Evolutionary conservation across 1,140 invertebrate species (phyloP).

Genomic region (Drosophila equinoxialis): DNA sequence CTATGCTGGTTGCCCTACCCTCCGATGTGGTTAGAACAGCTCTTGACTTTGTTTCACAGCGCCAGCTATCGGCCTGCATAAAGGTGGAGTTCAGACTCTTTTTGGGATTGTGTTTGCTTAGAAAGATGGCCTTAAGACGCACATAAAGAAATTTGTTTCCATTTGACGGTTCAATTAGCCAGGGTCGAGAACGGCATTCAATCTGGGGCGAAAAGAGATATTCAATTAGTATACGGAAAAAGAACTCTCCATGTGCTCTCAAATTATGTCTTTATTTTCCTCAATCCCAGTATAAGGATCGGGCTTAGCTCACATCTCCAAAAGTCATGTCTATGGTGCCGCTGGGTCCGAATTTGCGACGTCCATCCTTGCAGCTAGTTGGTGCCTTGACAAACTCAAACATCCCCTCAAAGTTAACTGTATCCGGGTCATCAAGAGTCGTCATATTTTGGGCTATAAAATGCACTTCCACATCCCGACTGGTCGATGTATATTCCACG

Average conservation of each 20-base stretch:
- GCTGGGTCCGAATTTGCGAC: slow-evolving; percentile 88
- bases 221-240: background rate
- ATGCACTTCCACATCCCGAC: slow-evolving; percentile 90
- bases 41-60: slow-evolving; percentile 79
- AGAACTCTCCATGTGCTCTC: background rate
- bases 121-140: slow-evolving; percentile 76
- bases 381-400: slow-evolving; percentile 90
- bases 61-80: slow-evolving; percentile 54
- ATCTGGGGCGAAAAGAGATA: slow-evolving; percentile 83
- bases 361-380: slow-evolving; percentile 86
- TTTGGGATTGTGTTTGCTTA: slow-evolving; percentile 78
- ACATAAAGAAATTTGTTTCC: slow-evolving; percentile 83
- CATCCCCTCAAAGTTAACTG: slow-evolving; percentile 91
- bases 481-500: slow-evolving; percentile 90
- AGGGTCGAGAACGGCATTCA: slow-evolving; percentile 90
- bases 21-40: slow-evolving; percentile 80
- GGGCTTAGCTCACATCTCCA: slow-evolving; percentile 86
- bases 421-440: slow-evolving; percentile 91
- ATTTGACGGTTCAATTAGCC: slow-evolving; percentile 90
- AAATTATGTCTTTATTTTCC: background rate
- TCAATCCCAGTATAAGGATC: too few species aligned
- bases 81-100: slow-evolving; percentile 70
- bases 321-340: slow-evolving; percentile 89
- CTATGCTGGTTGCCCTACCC: slow-evolving; percentile 39
- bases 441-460: slow-evolving; percentile 92